Percentiles rank a stretch among this genome's conserved stretches.
Evolutionary conservation across 1,140 invertebrate genomes (phyloP).

Genomic region (Spodoptera frugiperda): DNA sequence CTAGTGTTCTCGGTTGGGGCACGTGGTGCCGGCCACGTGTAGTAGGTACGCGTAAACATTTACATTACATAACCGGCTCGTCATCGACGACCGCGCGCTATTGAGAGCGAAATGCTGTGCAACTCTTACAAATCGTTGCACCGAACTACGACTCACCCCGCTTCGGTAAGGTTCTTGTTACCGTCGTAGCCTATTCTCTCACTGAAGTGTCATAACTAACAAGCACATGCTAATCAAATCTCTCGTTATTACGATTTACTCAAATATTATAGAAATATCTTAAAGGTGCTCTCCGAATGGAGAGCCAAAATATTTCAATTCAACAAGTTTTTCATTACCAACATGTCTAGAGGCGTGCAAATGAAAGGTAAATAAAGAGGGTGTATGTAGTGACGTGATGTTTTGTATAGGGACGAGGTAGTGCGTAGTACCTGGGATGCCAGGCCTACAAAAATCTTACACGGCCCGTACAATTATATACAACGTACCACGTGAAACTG

Average conservation of each 20-base stretch:
- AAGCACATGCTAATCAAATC: no score
- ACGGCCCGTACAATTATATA: conserved; percentile 27
- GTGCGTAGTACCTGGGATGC: conserved; percentile 27
- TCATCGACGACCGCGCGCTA: conserved; percentile 76
- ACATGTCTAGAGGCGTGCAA: conserved; percentile 19
- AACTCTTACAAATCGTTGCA: conserved; percentile 61
- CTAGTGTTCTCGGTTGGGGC: conserved; percentile 82
- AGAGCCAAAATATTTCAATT: background rate
- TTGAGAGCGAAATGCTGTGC: conserved; percentile 75
- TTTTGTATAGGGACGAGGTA: conserved; percentile 29
- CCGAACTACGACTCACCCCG: conserved; percentile 24
- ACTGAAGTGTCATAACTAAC: no score
- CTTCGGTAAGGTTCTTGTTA: background rate
- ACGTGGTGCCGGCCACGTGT: conserved; percentile 82
- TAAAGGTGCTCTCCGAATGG: no score
- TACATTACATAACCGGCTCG: conserved; percentile 84
- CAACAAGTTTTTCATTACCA: conserved; percentile 34
- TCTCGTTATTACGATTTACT: no score
- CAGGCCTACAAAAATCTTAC: conserved; percentile 35
- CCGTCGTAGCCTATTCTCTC: background rate
- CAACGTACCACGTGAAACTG: conserved; percentile 23
- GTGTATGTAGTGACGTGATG: conserved; percentile 6
- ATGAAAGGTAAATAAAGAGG: conserved; percentile 53
- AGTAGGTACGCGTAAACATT: conserved; percentile 82
- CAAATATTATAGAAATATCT: no score